Base-by-base conservation (phyloP, 2,888 invertebrate species). In the Xestia c-nigrum region DNA sequence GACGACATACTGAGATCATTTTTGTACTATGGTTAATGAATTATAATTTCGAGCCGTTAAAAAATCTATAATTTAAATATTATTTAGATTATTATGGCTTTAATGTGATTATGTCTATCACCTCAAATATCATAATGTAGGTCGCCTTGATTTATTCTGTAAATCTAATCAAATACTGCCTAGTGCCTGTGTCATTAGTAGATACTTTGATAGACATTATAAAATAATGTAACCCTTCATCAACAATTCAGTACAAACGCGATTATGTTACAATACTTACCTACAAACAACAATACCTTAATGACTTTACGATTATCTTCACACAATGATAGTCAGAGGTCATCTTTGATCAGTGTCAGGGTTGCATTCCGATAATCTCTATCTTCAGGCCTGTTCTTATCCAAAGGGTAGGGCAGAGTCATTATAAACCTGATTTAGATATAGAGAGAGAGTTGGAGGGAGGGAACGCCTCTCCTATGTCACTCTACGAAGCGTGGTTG, bases 291-390 rank as follows among this genome's bases (percentile, higher is more conserved):
- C 50, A 66, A 67, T 67, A 55, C 21, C 43, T 3, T 69, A 75
- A 75, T 75, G 57, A 77, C 57, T 64, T n/a, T 16, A 14, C 38
- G 52, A 59, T 78, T 59, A 52, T 66, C 19, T 69, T 67, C 55
- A 47, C 7, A 64, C 63, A 74, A 55, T 66, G 50, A 43, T 40
- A 50, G 40, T 50, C 50, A 63, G 38, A 67, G 76, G 73, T 73
- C 65, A 63, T 50, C 66, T 52, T 43, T 52, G 31, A 71, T 65
- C 38, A 75, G 10, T 72, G 40, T 65, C 40, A 74, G 50, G 9
- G 16, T 66, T 50, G 65, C 47, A 61, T 50, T 68, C 61, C 47
- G 43, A 47, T 46, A 40, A 63, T 63, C n/a, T 63, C 21, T 19
- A 40, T 40, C 6, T 14, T 14, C 63, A 63, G 12, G 2, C 31